Evolutionary conservation across 2,113 vertebrate species (phyloP).

Genomic region (Thamnophis sirtalis): DNA sequence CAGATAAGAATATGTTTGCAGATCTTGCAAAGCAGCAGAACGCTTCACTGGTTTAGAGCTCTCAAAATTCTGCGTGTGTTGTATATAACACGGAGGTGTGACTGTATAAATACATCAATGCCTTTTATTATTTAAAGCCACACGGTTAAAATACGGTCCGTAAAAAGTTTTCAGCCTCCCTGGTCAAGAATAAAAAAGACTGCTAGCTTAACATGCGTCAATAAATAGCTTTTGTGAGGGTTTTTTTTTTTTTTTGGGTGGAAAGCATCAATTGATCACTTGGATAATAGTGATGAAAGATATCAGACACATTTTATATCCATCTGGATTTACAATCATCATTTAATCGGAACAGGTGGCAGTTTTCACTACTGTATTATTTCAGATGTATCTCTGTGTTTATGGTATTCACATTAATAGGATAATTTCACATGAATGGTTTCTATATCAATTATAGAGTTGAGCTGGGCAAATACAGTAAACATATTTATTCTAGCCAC

Average conservation of each 20-base stretch:
- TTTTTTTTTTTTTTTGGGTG: rapidly evolving
- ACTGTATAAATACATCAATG: not conserved
- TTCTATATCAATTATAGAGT: not conserved
- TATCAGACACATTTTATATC: not conserved
- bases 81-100: not conserved
- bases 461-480: not conserved
- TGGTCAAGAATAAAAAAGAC: constrained; percentile 13
- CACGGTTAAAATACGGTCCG: not conserved
- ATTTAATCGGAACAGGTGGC: not conserved
- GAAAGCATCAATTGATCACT: not conserved
- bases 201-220: constrained; percentile 17
- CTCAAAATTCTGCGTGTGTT: not conserved
- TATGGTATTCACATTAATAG: not conserved
- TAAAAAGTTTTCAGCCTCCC: constrained; percentile 31
- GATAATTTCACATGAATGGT: not conserved
- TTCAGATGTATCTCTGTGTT: not conserved
- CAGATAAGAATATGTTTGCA: not conserved
- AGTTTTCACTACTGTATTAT: not conserved
- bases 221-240: not conserved
- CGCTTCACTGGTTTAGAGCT: not conserved
- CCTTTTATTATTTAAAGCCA: not conserved
- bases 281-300: not conserved
- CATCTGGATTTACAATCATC: not conserved
- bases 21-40: not conserved
- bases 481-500: not conserved